Evolutionary conservation across 2,888 invertebrate species (phyloP), one percentile per base, ranked within the genome.

Genomic region (Spialia ferax): DNA sequence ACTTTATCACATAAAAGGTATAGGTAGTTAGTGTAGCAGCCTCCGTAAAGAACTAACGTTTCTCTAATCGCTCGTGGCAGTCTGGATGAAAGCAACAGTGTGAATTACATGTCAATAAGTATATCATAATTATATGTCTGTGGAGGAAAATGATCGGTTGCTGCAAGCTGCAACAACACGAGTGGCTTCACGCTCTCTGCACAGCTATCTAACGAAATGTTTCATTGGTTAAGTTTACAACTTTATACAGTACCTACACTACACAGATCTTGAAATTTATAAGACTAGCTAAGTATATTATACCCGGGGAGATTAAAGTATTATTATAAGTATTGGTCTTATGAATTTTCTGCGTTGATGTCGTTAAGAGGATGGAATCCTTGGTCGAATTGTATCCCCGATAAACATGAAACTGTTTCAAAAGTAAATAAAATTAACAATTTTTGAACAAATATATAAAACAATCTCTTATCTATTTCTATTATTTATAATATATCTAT

Each of bases 111-210:
- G 67, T 67, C 67, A 67, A 61, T 67, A 55, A 42, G 55, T 67
- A 61, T 63, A 69, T 64, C 66, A 63, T 70, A 67, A 70, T 69
- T 64, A 55, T 65, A 68, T 69, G 59, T 59, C 62, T 50, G 32
- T 55, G 59, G 68, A 68, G 63, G 67, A 59, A 71, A 74, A 69
- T 70, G 65, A 74, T 72, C 67, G 35, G 61, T n/a, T 42, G 66
- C 15, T 56, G 61, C 67, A 67, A 66, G 35, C 61, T 67, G 55
- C 61, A 60, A 68, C 74, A 73, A 45, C 32, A 29, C 45, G 18
- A 55, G 13, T 68, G 66, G 64, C 71, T 80, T 84, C 73, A 87
- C 88, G 88, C 89, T 91, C 84, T 90, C 88, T 88, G 79, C 76
- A 74, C 87, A 86, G 75, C 79, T 72, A 88, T 83, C 79, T 79